These are phyloP conservation scores for Tor tambroides DNA, from an alignment of 2,113 vertebrate genomes.

Conservation along the genomic window DNA sequence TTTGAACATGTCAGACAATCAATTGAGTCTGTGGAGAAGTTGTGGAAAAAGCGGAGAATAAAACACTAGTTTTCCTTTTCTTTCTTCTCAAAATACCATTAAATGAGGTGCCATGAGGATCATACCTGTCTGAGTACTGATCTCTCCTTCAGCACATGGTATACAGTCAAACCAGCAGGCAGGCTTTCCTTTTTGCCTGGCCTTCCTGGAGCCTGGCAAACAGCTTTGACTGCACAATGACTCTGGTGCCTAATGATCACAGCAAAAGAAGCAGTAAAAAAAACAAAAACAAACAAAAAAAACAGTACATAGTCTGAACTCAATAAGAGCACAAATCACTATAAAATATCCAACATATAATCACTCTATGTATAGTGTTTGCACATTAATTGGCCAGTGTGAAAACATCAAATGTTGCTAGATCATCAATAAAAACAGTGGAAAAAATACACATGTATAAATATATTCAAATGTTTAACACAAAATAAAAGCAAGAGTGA, in stretches of 20 bases:
- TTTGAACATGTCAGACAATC: conserved; percentile 72
- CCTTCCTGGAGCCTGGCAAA: conserved; percentile 69
- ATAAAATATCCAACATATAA: background rate
- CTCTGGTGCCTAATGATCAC: conserved; percentile 64
- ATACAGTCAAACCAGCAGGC: conserved; percentile 81
- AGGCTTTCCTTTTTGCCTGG: conserved; percentile 70
- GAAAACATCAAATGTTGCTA: no score
- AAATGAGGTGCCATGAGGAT: background rate
- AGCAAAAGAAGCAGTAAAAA: conserved; percentile 46
- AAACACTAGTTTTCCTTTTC: no score
- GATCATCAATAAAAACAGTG: no score
- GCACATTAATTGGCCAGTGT: no score
- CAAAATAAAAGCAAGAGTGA: background rate
- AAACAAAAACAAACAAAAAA: conserved; percentile 57
- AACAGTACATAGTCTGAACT: background rate
- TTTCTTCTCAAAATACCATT: background rate
- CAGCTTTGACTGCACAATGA: conserved; percentile 78
- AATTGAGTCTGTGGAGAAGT: conserved; percentile 29
- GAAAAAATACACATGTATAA: background rate
- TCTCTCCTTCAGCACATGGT: conserved; percentile 77
- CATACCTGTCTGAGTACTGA: conserved; percentile 75
- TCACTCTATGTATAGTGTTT: no score
- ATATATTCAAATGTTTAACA: no score
- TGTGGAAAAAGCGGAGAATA: background rate
- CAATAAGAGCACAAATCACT: no score